phyloP scores from a whole-genome alignment of 2,888 invertebrate genomes.

The Hirtodrosophila alboralis region DNA sequence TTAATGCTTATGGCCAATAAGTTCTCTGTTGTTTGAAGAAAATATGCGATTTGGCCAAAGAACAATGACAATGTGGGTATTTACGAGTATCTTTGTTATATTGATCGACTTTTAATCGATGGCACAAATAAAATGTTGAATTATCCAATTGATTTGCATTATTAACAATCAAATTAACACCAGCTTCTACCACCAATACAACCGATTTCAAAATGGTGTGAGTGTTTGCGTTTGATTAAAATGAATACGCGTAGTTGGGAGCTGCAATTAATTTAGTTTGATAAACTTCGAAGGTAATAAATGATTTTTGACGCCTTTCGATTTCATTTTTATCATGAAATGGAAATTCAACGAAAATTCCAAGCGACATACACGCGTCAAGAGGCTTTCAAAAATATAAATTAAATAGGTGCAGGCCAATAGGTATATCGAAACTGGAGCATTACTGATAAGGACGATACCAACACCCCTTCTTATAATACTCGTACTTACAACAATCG shows the following conservation, averaged over 20 bases:
- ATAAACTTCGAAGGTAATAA: constrained; percentile 24
- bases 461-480: background rate
- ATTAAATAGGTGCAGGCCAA: constrained; percentile 34
- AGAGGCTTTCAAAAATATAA: constrained; percentile 21
- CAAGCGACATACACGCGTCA: constrained; percentile 25
- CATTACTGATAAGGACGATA: constrained; percentile 48
- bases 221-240: constrained; percentile 30
- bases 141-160: constrained; percentile 46
- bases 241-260: constrained; percentile 18
- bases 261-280: constrained; percentile 37
- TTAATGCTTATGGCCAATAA: constrained; percentile 46
- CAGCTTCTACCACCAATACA: background rate
- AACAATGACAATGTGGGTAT: constrained; percentile 4
- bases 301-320: constrained; percentile 17
- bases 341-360: constrained; percentile 20
- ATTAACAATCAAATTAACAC: constrained; percentile 29
- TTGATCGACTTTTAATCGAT: constrained; percentile 58
- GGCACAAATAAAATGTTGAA: constrained; percentile 68
- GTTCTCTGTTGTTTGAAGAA: constrained; percentile 31
- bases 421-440: constrained; percentile 39
- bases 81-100: constrained; percentile 14
- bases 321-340: constrained; percentile 48
- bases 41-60: constrained; percentile 23
- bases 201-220: background rate
- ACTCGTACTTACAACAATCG: background rate